Evolutionary conservation across 2,113 vertebrate species (phyloP), one percentile per base, ranked within the genome.

Genomic region (Hiodon tergisus): DNA sequence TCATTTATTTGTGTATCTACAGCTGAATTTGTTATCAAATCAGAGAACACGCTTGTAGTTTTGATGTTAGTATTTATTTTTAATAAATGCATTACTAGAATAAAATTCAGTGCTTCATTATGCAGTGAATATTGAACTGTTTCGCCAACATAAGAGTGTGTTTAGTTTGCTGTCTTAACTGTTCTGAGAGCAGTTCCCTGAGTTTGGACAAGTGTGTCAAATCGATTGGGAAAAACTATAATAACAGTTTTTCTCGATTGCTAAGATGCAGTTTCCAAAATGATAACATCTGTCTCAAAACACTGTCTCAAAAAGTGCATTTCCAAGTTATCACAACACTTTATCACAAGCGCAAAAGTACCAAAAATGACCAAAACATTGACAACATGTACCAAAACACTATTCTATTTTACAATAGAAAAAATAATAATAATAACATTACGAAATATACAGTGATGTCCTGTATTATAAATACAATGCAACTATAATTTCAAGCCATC

Each of bases 121-220:
- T 67, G 65, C 65, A 67, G 65, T 67, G 65, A 17, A 67, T 48
- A 47, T 67, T 67, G 65, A 67, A 31, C 65, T 17, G 17, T 67
- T 67, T 67, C 31, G 3, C 60, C 60, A 67, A 67, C 46, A 67
- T 9, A 67, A 31, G 8, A 67, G 65, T 67, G 65, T 69, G 13
- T 67, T 69, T 69, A 69, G 4, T 69, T 69, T 69, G 51, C 67
- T 53, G 67, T 58, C 1, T 69, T 54, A 3, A 69, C 47, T 51
- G 67, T 69, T 69, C 52, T 54, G 50, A 69, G 14, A 52, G 67
- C 67, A 69, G 67, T n/a, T 69, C 6, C 14, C 11, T 69, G 50
- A 69, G 67, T 53, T 53, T 69, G 67, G 67, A 69, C 16, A 67
- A 67, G 48, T 69, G 9, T 69, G 67, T 69, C 50, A 69, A 69